Conservation (phyloP, 2,888 invertebrate species). For the Frankliniella intonsa region DNA sequence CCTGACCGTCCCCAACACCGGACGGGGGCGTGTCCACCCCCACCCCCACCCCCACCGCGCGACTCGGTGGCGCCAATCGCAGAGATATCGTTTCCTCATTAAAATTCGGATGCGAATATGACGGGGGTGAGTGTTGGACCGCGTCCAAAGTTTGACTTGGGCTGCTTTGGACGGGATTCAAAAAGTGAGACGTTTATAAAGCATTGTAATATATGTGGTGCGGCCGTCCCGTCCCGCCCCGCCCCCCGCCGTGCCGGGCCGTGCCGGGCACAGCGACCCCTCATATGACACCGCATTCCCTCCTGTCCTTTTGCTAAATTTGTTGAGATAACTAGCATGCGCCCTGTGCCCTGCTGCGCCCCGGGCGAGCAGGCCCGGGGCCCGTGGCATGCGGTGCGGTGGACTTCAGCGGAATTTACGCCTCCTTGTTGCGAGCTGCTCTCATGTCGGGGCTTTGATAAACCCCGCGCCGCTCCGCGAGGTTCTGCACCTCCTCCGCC, state of each 20-base stretch:
- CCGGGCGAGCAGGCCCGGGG: no score
- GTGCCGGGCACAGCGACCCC: neutral
- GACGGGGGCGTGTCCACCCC: neutral
- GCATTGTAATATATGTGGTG: conserved; percentile 23
- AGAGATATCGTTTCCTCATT: neutral
- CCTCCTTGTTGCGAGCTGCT: no score
- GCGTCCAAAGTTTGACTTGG: conserved; percentile 5
- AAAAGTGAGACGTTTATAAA: conserved; percentile 25
- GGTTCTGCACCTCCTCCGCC: neutral
- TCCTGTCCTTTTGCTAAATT: no score
- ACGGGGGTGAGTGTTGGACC: neutral
- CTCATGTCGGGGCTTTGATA: no score
- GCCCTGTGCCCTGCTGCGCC: no score
- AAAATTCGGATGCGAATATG: neutral
- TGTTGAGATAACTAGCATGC: no score
- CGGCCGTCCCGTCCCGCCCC: no score
- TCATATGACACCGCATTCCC: neutral
- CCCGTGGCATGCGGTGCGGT: no score
- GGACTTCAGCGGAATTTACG: no score
- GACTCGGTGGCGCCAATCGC: neutral
- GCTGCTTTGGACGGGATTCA: conserved; percentile 11
- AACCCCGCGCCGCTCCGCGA: no score
- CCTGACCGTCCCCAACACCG: no score
- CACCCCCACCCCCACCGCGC: neutral
- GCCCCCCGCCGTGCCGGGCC: neutral